Base-by-base conservation (phyloP, 2,888 invertebrate species). In the Celastrina argiolus region DNA sequence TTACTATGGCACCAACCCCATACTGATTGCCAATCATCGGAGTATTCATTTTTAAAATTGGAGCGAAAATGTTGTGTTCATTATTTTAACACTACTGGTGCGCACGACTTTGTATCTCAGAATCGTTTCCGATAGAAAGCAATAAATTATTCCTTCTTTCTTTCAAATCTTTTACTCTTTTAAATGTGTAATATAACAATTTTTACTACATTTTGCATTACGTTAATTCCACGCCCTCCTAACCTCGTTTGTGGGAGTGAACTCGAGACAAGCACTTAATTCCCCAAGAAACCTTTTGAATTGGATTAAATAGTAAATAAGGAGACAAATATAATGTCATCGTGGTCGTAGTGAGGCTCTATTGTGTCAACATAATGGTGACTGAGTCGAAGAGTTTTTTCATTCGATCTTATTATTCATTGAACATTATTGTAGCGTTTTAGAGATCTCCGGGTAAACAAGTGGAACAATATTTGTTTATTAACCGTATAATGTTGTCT, bases 351-450 rank as follows among this genome's bases (percentile, higher is more conserved):
- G 71, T 69, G 76, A 41, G 59, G 58, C 22, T 70, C 80, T 83
- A 87, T 90, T 89, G 90, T 90, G 79, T 84, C 78, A 79, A 80
- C 81, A 90, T 87, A 88, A 88, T 86, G 77, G 83, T 88, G 85
- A 88, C 86, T 87, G 84, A 81, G 81, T 77, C 75, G 80, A 77
- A 75, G 78, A 75, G 75, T 80, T 84, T 84, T 84, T 82, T 81
- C 82, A 81, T 84, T 78, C 78, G 78, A 80, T 82, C 83, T 86
- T 87, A 88, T 88, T 88, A 90, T 90, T 87, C 89, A 88, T 87
- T 81, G 81, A 82, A 83, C 80, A 83, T 85, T 85, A 85, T 87
- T 83, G 83, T 87, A 67, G 71, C 70, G 70, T 69, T 74, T 71
- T 75, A 68, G 71, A 70, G 71, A 67, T 71, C 68, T 12, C 42